Evolutionary conservation across 2,113 vertebrate species (phyloP).

Genomic region (Toxotes chatareus): DNA sequence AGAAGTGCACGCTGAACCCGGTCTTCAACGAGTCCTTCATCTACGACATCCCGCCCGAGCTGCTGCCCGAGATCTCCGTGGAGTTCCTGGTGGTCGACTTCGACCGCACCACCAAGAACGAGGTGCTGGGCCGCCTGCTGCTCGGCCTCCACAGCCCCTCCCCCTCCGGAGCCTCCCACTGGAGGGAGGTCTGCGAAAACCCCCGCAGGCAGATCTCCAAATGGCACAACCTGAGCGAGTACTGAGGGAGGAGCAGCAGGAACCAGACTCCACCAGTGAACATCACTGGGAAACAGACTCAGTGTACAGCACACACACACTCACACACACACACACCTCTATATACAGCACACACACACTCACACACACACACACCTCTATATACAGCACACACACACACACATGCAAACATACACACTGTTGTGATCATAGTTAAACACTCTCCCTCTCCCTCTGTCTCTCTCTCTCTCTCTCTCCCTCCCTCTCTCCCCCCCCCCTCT

Average conservation of each 20-base stretch:
- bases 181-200: constrained; percentile 92
- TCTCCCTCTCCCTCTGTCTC: constrained; percentile 39
- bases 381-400: constrained; percentile 34
- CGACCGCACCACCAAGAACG: constrained; percentile 96
- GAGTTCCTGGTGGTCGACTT: constrained; percentile 98
- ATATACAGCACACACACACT: constrained; percentile 29
- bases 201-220: constrained; percentile 92
- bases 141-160: constrained; percentile 90
- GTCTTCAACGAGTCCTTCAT: constrained; percentile 99
- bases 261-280: constrained; percentile 45
- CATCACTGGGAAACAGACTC: constrained; percentile 42
- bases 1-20: constrained; percentile 96
- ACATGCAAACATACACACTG: constrained; percentile 33
- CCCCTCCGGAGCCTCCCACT: constrained; percentile 88
- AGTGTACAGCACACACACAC: constrained; percentile 50
- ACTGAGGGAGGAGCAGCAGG: constrained; percentile 60
- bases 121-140: constrained; percentile 92
- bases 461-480: constrained; percentile 38
- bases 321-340: constrained; percentile 40
- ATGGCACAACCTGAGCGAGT: constrained; percentile 93
- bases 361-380: constrained; percentile 22
- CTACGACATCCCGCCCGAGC: constrained; percentile 93
- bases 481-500: too few species aligned
- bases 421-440: constrained; percentile 58
- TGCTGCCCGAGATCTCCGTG: constrained; percentile 93